Conservation (phyloP, 2,888 invertebrate genomes). For the Watsonalla binaria region DNA sequence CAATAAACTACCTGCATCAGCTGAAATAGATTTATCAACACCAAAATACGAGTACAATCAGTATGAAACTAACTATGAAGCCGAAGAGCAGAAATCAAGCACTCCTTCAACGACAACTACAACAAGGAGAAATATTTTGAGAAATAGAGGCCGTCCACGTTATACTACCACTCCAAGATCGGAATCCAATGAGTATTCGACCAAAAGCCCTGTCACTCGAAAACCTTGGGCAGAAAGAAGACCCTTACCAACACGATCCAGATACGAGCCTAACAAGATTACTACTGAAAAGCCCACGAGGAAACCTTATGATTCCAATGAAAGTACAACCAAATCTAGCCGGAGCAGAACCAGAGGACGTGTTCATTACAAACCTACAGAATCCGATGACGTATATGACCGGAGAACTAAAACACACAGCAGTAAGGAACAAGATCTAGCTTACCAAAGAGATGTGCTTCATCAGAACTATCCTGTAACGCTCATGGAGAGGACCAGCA, state of each 20-base stretch:
- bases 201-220: constrained; percentile 61
- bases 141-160: constrained; percentile 59
- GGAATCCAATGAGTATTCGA: constrained; percentile 60
- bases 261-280: constrained; percentile 63
- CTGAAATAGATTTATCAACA: constrained; percentile 35
- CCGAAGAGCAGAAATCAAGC: constrained; percentile 32
- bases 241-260: constrained; percentile 54
- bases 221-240: constrained; percentile 75
- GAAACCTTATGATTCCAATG: constrained; percentile 43
- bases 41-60: constrained; percentile 39
- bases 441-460: constrained; percentile 80
- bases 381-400: constrained; percentile 54
- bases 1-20: constrained; percentile 30
- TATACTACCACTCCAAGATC: constrained; percentile 60
- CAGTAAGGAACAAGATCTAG: constrained; percentile 64
- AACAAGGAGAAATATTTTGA: constrained; percentile 50
- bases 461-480: constrained; percentile 82
- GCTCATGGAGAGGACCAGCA: constrained; percentile 67
- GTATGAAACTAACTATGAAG: constrained; percentile 39
- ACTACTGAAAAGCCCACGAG: constrained; percentile 54
- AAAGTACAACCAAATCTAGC: constrained; percentile 53
- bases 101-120: constrained; percentile 50
- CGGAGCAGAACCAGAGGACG: constrained; percentile 72
- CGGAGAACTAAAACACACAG: constrained; percentile 39
- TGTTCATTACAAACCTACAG: constrained; percentile 68